Conservation (phyloP, 1,140 invertebrate genomes). For the Cyclina sinensis region DNA sequence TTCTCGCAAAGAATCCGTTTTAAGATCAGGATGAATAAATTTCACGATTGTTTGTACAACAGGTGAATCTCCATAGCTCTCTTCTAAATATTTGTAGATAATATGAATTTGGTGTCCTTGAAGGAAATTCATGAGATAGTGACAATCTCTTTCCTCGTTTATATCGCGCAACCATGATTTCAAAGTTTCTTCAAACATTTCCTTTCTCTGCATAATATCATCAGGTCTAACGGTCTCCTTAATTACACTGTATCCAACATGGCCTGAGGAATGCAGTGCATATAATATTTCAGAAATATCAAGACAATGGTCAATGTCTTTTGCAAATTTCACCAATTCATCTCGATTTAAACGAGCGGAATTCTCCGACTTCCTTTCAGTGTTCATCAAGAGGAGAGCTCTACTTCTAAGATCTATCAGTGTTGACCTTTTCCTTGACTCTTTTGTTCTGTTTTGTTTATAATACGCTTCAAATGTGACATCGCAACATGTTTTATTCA, state of each 20-base stretch:
- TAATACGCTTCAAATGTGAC: slow-evolving; percentile 53
- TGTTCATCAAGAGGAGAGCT: slow-evolving; percentile 66
- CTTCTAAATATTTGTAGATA: slow-evolving; percentile 47
- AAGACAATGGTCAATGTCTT: slow-evolving; percentile 39
- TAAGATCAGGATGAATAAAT: slow-evolving; percentile 49
- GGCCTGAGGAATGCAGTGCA: slow-evolving; percentile 53
- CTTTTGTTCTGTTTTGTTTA: slow-evolving; percentile 66
- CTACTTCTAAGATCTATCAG: slow-evolving; percentile 75
- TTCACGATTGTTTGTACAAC: slow-evolving; percentile 17
- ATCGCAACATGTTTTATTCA: neutral
- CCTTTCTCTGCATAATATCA: neutral
- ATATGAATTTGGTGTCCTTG: slow-evolving; percentile 53
- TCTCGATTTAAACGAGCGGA: neutral
- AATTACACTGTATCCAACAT: slow-evolving; percentile 32
- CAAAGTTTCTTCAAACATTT: neutral
- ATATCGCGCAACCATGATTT: slow-evolving; percentile 14
- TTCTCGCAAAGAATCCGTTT: neutral
- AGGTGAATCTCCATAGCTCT: neutral
- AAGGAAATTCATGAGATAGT: slow-evolving; percentile 64
- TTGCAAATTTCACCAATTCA: slow-evolving; percentile 59
- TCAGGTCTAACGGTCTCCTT: slow-evolving; percentile 22
- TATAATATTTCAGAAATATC: slow-evolving; percentile 27
- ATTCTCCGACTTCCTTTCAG: slow-evolving; percentile 15
- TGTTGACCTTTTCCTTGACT: slow-evolving; percentile 35
- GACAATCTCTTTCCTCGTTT: neutral